A percentile compares a stretch with the other conserved stretches of the same genome.
Conservation (phyloP, 2,888 invertebrate genomes). For the Tenthredo distinguenda region DNA sequence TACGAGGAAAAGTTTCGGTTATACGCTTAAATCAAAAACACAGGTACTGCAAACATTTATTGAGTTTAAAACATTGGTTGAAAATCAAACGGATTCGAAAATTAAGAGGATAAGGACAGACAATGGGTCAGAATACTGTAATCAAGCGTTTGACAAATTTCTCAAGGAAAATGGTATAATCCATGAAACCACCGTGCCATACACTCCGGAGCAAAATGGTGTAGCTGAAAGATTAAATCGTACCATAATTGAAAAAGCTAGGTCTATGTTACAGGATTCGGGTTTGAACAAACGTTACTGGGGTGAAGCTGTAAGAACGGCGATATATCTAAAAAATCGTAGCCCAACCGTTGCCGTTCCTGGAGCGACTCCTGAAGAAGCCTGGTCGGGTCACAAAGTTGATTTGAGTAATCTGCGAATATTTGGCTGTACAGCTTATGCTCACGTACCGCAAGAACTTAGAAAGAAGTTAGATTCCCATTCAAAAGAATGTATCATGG, state of each 20-base stretch:
- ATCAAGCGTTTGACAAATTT: slow-evolving; percentile 54
- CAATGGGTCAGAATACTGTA: slow-evolving; percentile 60
- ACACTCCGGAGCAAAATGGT: slow-evolving; percentile 57
- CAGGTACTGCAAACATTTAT: slow-evolving; percentile 64
- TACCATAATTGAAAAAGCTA: slow-evolving; percentile 55
- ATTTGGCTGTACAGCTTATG: slow-evolving; percentile 1
- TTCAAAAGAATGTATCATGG: background rate
- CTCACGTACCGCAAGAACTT: slow-evolving; percentile 9
- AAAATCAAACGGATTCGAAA: slow-evolving; percentile 57
- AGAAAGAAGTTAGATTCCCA: background rate
- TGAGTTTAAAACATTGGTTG: slow-evolving; percentile 62
- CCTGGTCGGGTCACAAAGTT: slow-evolving; percentile 19
- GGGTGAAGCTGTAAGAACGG: slow-evolving; percentile 17
- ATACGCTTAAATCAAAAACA: slow-evolving; percentile 71
- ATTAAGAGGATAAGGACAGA: slow-evolving; percentile 60
- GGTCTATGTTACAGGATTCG: slow-evolving; percentile 56
- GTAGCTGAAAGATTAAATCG: slow-evolving; percentile 57
- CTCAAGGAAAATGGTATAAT: slow-evolving; percentile 57
- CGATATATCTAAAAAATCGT: slow-evolving; percentile 19
- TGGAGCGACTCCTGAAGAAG: slow-evolving; percentile 30
- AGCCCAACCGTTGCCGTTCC: too few species aligned
- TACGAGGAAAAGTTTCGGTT: slow-evolving; percentile 63
- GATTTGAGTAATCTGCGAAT: slow-evolving; percentile 13
- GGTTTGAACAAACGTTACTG: background rate
- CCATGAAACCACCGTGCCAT: slow-evolving; percentile 55